Evolutionary conservation across 2,113 vertebrate genomes (phyloP).

Genomic region (Bubalus kerabau): DNA sequence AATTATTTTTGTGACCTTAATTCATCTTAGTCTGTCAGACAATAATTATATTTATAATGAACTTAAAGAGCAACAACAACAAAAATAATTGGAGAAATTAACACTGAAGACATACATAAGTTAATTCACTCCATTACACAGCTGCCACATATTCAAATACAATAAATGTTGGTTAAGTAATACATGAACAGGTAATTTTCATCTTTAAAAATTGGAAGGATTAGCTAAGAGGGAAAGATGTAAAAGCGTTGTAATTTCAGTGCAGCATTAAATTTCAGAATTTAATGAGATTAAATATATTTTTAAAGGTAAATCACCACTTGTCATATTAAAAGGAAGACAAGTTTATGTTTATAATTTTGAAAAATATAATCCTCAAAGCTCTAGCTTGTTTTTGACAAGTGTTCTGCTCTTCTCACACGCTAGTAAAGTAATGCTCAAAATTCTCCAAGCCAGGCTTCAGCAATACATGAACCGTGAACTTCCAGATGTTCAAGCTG

Average conservation of each 20-base stretch:
- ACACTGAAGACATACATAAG: neutral
- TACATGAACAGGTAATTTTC: neutral
- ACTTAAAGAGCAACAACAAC: neutral
- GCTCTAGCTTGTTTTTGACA: neutral
- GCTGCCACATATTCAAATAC: neutral
- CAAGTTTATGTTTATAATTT: neutral
- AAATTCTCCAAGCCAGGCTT: no score
- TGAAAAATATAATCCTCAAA: neutral
- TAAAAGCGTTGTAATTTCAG: neutral
- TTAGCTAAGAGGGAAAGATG: neutral
- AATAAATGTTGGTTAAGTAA: neutral
- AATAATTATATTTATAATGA: neutral
- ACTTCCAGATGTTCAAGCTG: no score
- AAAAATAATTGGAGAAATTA: neutral
- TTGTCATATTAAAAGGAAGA: neutral
- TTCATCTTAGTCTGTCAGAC: neutral
- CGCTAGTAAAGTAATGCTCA: no score
- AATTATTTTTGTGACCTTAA: neutral
- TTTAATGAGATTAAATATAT: neutral
- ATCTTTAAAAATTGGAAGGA: neutral
- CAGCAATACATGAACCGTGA: accelerated
- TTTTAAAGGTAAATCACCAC: neutral
- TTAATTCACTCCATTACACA: neutral
- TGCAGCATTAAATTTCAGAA: neutral
- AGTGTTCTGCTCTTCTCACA: neutral